Evolutionary conservation across 1,140 invertebrate genomes (phyloP), one percentile per base, ranked within the genome.

Genomic region (Acromyrmex heyeri): DNA sequence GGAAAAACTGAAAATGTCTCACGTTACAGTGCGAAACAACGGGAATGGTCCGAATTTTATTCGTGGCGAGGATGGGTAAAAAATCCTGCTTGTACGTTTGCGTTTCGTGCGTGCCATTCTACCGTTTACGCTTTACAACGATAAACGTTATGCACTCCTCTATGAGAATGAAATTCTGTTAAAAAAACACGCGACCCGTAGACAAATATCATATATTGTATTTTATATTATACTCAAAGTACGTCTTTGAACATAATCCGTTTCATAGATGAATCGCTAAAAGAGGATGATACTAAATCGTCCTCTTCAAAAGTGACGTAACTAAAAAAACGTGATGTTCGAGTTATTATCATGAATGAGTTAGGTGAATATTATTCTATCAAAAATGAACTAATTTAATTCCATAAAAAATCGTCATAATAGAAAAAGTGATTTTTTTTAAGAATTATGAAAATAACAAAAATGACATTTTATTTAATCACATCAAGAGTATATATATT

Each of bases 1-100:
- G 79, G 55, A 75, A 83, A 83, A 83, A 73, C 79, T 48, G 55
- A 3, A 83, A 83, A 50, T 61, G 57, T 61, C 79, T 83, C 38
- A 44, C 38, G 38, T 83, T 61, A 61, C 38, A 55, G 30, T 7
- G 69, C 27, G 79, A 61, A 83, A 73, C 55, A 75, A 50, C 55
- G 69, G 38, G 24, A 24, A 24, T 24, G 24, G 21, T 24, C 79
- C 21, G 79, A 73, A 73, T 73, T 82, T 82, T 73, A 61, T 61
- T 73, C 55, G 38, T 7, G 38, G 67, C 8, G 53, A n/a, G 14
- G 18, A 38, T 16, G 21, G 24, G 21, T 65, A 73, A 82, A 82
- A 82, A 82, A 55, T 69, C 18, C 57, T 8, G 65, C 34, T 44
- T 44, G n/a, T 38, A 48, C 48, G 21, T 16, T 38, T 34, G 30